These are phyloP conservation scores for Diabrotica undecimpunctata DNA, from an alignment of 1,140 invertebrate genomes.

Conservation along the genomic window DNA sequence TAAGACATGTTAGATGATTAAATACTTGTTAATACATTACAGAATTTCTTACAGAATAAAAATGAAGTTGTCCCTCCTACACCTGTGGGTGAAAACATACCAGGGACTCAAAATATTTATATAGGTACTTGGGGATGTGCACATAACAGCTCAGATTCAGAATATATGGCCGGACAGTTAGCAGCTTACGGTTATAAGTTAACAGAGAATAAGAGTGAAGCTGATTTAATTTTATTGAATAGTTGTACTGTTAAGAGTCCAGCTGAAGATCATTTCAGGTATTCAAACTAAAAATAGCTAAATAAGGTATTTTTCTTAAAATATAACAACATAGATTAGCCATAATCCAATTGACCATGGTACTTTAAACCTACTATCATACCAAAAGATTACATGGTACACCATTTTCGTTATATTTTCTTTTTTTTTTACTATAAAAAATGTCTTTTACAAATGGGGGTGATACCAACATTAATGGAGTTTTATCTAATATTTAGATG, in stretches of 20 bases:
- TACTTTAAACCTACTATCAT: no score
- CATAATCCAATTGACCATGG: no score
- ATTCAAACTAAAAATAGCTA: slow-evolving; percentile 20
- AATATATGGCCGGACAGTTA: slow-evolving; percentile 96
- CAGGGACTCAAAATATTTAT: slow-evolving; percentile 88
- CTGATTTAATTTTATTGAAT: slow-evolving; percentile 94
- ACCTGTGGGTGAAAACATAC: slow-evolving; percentile 61
- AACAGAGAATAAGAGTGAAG: slow-evolving; percentile 75
- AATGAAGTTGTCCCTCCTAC: slow-evolving; percentile 22
- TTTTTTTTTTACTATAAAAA: no score
- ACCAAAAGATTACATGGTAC: no score
- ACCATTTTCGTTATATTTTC: no score
- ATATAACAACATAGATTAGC: no score
- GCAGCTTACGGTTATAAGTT: slow-evolving; percentile 83
- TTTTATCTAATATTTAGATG: no score
- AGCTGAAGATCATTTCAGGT: slow-evolving; percentile 91
- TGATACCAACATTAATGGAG: no score
- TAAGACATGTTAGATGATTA: background rate
- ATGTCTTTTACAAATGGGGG: no score
- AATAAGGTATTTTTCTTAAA: no score
- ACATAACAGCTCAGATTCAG: slow-evolving; percentile 93
- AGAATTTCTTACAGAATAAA: slow-evolving; percentile 25
- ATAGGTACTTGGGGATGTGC: slow-evolving; percentile 98
- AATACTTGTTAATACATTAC: slow-evolving; percentile 5
- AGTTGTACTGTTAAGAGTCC: slow-evolving; percentile 98